Evolutionary conservation across 2,888 invertebrate genomes (phyloP), one percentile per base, ranked within the genome.

Genomic region (Zaprionus obscuricornis): DNA sequence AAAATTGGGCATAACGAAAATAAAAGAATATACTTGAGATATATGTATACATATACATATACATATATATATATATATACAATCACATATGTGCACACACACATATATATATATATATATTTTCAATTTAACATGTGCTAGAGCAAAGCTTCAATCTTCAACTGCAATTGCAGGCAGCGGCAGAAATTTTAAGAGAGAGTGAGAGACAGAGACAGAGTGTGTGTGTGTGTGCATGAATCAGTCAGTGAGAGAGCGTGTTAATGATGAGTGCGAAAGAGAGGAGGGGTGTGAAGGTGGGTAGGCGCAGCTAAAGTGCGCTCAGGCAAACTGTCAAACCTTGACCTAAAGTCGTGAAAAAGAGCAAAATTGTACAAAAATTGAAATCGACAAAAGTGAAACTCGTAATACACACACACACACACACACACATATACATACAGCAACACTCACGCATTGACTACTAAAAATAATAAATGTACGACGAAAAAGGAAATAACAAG

Each of bases 1-100:
- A 70, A 75, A 75, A 82, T 47, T 74, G 46, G 65, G 51, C 74
- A 65, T 56, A 64, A 76, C 55, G 54, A 66, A 76, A 68, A 63
- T 56, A 65, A 59, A 56, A 63, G 34, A 29, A 45, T 39, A 55
- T n/a, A n/a, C n/a, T n/a, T n/a, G n/a, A 40, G 6, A 18, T 36
- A 40, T 6, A 5, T n/a, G 3, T 13, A 24, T 46, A 11, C 24
- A 43, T 29, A 8, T 13, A 13, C n/a, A 20, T 33, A n/a, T n/a
- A n/a, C 10, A 36, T 29, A 26, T 33, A 24, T 26, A 13, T 40
- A 40, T 11, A 29, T n/a, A n/a, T n/a, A n/a, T n/a, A n/a, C n/a
- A n/a, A 29, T 24, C 16, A 16, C 10, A 37, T 10, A 20, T 49
- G 39, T n/a, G n/a, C n/a, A n/a, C n/a, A n/a, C 13, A 47, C 22